These are phyloP conservation scores for Epinotia nisella DNA, from an alignment of 2,888 invertebrate genomes.

Conservation along the genomic window DNA sequence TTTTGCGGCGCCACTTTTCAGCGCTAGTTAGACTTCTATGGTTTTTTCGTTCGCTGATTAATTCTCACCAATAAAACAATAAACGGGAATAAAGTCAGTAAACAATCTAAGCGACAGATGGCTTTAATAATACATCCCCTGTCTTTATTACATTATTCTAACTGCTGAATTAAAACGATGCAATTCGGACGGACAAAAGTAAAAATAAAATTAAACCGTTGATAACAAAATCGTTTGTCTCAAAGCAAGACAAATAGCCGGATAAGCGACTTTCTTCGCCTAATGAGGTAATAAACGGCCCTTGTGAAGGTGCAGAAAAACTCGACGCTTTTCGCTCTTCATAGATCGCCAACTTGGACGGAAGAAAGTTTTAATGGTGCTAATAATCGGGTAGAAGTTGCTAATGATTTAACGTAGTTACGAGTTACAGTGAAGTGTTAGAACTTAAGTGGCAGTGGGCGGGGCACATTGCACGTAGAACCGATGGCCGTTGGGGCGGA, in stretches of 20 bases:
- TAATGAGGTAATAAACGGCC: conserved; percentile 66
- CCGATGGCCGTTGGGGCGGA: no score
- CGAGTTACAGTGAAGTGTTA: no score
- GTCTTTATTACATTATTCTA: background rate
- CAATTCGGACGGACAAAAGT: background rate
- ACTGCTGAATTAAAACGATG: background rate
- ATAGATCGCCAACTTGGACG: conserved; percentile 26
- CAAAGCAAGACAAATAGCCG: conserved; percentile 61
- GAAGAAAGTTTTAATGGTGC: conserved; percentile 34
- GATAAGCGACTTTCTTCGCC: conserved; percentile 55
- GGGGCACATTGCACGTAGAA: no score
- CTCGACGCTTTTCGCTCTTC: conserved; percentile 12
- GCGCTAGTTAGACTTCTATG: no score
- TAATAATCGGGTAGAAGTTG: conserved; percentile 22
- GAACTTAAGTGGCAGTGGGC: no score
- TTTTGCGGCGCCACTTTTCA: no score
- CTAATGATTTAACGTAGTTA: conserved; percentile 15
- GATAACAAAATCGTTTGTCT: conserved; percentile 40
- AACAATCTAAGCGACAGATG: no score
- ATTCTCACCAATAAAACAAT: no score
- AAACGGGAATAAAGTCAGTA: no score
- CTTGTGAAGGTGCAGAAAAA: conserved; percentile 13
- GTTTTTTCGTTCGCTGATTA: no score
- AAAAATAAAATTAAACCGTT: conserved; percentile 32
- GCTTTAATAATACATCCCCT: no score